Evolutionary conservation across 2,888 invertebrate genomes (phyloP).

Genomic region (Teleiodes luculella): DNA sequence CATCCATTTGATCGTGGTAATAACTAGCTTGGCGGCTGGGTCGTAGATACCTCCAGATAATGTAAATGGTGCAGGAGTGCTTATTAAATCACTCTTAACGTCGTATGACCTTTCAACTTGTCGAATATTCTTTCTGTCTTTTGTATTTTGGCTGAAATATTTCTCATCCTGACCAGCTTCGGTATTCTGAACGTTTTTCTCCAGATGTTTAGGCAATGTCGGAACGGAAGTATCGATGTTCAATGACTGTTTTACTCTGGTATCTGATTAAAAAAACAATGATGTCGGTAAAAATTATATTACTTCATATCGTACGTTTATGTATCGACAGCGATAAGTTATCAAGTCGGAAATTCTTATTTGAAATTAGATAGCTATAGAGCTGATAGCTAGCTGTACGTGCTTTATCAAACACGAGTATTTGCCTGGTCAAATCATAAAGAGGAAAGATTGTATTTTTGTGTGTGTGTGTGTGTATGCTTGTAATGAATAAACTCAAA

Average conservation of each 20-base stretch:
- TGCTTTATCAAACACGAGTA: no score
- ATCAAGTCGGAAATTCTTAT: no score
- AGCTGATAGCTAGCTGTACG: no score
- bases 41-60: conserved; percentile 76
- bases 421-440: no score
- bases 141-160: conserved; percentile 27
- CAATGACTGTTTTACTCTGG: conserved; percentile 31
- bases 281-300: no score
- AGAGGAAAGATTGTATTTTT: no score
- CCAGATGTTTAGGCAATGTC: conserved; percentile 46
- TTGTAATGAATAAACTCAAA: no score
- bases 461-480: no score
- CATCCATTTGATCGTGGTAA: conserved; percentile 89
- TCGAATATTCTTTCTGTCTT: conserved; percentile 29
- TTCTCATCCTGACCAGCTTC: conserved; percentile 18
- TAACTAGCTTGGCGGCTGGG: conserved; percentile 86
- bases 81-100: conserved; percentile 20
- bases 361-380: no score
- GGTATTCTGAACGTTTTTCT: conserved; percentile 19
- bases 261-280: conserved; percentile 28
- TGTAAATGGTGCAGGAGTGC: conserved; percentile 43
- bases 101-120: conserved; percentile 30
- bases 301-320: no score
- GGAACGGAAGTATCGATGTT: conserved; percentile 44
- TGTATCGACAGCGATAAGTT: background rate